Evolutionary conservation across 2,888 invertebrate species (phyloP).

Genomic region (Cyclophora punctaria): DNA sequence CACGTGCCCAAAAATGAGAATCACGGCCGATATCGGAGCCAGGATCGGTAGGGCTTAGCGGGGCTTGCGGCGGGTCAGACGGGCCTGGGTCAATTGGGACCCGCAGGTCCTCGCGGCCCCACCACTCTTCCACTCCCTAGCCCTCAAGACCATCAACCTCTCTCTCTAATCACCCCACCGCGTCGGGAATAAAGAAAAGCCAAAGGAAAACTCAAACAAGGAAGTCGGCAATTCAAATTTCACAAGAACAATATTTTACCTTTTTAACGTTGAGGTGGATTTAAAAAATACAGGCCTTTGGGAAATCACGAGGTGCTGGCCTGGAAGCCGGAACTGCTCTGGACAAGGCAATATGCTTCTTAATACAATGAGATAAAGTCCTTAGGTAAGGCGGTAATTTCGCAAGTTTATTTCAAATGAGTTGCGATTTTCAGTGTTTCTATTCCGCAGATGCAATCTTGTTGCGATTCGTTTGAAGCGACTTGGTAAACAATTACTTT

Average conservation of each 20-base stretch:
- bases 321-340: slow-evolving; percentile 29
- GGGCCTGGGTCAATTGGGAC: slow-evolving; percentile 30
- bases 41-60: slow-evolving; percentile 15
- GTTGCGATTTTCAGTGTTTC: slow-evolving; percentile 29
- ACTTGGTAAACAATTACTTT: slow-evolving; percentile 33
- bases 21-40: slow-evolving; percentile 13
- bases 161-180: slow-evolving; percentile 34
- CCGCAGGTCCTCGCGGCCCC: slow-evolving; percentile 13
- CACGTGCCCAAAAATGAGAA: slow-evolving; percentile 18
- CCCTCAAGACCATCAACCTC: slow-evolving; percentile 16
- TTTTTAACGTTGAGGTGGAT: slow-evolving; percentile 52
- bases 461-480: slow-evolving; percentile 35
- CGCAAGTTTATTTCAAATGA: slow-evolving; percentile 36
- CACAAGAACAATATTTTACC: slow-evolving; percentile 53
- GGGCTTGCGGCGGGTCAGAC: slow-evolving; percentile 21
- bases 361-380: slow-evolving; percentile 30
- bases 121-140: slow-evolving; percentile 30
- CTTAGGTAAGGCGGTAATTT: slow-evolving; percentile 11
- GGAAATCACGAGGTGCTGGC: slow-evolving; percentile 61
- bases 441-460: slow-evolving; percentile 40
- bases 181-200: slow-evolving; percentile 34
- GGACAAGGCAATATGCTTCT: slow-evolving; percentile 37
- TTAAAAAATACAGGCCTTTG: slow-evolving; percentile 62
- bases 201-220: slow-evolving; percentile 27
- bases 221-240: slow-evolving; percentile 45